Percentiles rank a stretch among this genome's conserved stretches.
These are phyloP conservation scores for Physocephala rufipes DNA, from an alignment of 2,888 invertebrate species.

Conservation along the genomic window DNA sequence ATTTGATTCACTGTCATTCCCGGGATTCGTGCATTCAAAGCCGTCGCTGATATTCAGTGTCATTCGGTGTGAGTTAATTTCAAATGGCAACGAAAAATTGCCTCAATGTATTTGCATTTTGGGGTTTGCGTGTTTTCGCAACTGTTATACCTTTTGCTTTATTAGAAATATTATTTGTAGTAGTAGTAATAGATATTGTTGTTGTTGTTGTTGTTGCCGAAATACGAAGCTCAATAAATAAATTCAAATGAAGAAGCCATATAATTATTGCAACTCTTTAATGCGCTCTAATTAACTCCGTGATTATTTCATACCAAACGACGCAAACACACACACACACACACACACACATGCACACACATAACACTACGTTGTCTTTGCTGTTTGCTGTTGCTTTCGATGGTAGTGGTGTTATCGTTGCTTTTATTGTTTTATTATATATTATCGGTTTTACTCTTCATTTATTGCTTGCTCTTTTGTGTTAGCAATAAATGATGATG, in stretches of 20 bases:
- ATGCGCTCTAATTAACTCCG: conserved; percentile 34
- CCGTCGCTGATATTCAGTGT: no score
- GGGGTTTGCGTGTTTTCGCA: no score
- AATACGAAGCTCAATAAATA: conserved; percentile 24
- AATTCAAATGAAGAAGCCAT: conserved; percentile 29
- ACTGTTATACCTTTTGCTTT: neutral
- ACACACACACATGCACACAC: no score
- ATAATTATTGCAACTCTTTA: conserved; percentile 25
- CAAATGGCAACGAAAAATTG: no score
- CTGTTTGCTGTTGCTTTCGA: neutral
- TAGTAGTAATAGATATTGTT: no score
- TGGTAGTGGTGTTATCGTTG: neutral
- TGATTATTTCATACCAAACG: conserved; percentile 22
- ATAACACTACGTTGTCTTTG: neutral
- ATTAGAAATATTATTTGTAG: no score
- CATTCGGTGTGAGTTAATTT: no score
- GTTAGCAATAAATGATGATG: neutral
- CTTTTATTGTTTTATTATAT: neutral
- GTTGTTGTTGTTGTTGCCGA: neutral
- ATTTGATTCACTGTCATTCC: no score
- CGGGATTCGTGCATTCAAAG: no score
- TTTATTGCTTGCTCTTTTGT: neutral
- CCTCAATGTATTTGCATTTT: no score
- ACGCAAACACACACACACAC: no score
- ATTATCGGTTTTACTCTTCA: no score